Base-by-base conservation (phyloP, 2,113 vertebrate genomes). In the Mirza zaza region DNA sequence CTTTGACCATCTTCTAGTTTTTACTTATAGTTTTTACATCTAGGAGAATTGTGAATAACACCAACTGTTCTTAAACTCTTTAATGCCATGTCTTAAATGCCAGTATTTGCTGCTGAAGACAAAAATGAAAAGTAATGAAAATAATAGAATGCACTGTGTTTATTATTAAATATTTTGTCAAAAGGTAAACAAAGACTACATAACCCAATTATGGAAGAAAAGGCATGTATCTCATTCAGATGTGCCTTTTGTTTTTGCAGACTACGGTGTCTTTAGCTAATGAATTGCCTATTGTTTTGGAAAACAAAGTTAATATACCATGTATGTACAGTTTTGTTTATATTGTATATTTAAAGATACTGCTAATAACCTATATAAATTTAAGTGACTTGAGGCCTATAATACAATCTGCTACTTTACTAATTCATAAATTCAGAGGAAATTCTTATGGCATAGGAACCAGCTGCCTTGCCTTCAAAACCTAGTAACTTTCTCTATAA, bases 251-350 rank as follows among this genome's bases (percentile, higher is more conserved):
- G 91, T 98, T 99, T 99, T 95, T 98, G 98, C 97, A 98, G 98
- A 99, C 97, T 79, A 98, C 99, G 98, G 98, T 98, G 98, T 98
- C 98, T 99, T 98, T 99, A 99, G 98, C 98, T 98, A 98, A 98
- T 98, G 98, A 98, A 98, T 99, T 98, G 98, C 98, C 98, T 99
- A 88, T 99, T 99, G 98, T 99, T 98, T 98, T 98, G 98, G 96
- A 99, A 99, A 99, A 99, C 98, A 99, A 99, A 99, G 98, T 98
- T 99, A 98, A 97, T 98, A 98, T 97, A 98, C 99, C 98, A 97
- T 99, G 98, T 99, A 96, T 99, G 99, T 99, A 99, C 99, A 99
- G 98, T 98, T 99, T 98, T 99, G 99, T 99, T 98, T 98, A 99
- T 99, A 99, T 98, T 98, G 98, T 98, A 99, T 99, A 99, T 98